These are phyloP conservation scores for Lapara coniferarum DNA, from an alignment of 2,888 invertebrate species.

Conservation along the genomic window DNA sequence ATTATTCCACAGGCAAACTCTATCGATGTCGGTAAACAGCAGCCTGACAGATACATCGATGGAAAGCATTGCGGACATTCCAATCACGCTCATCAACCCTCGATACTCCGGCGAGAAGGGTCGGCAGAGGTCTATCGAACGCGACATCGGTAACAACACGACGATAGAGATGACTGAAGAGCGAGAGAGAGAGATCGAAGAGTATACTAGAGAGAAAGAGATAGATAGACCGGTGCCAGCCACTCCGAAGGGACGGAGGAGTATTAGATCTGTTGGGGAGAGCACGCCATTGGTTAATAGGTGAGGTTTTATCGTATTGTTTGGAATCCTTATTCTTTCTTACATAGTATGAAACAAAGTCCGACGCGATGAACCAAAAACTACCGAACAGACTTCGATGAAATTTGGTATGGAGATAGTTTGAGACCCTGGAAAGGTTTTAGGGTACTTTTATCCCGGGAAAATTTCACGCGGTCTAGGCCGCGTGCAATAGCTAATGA, in stretches of 20 bases:
- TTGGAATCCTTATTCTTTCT: neutral
- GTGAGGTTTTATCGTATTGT: constrained; percentile 42
- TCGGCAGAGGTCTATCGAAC: constrained; percentile 30
- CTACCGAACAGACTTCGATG: too few relatives aligned
- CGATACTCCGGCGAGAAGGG: constrained; percentile 57
- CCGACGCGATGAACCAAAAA: too few relatives aligned
- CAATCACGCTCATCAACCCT: constrained; percentile 71
- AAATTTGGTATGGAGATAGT: too few relatives aligned
- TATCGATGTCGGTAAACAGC: constrained; percentile 74
- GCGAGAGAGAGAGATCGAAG: neutral
- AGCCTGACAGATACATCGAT: constrained; percentile 72
- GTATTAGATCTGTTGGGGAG: constrained; percentile 54
- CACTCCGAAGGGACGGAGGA: constrained; percentile 61
- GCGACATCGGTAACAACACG: constrained; percentile 10
- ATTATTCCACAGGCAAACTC: constrained; percentile 53
- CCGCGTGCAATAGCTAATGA: too few relatives aligned
- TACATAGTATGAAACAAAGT: too few relatives aligned
- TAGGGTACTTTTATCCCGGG: too few relatives aligned
- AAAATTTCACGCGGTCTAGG: too few relatives aligned
- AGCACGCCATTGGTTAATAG: constrained; percentile 57
- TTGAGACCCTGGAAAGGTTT: too few relatives aligned
- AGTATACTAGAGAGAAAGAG: constrained; percentile 27
- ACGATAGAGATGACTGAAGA: constrained; percentile 29
- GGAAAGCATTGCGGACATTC: constrained; percentile 77
- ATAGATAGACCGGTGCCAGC: constrained; percentile 44